phyloP scores from a whole-genome alignment of 2,888 invertebrate genomes.

The Andrena flavipes region DNA sequence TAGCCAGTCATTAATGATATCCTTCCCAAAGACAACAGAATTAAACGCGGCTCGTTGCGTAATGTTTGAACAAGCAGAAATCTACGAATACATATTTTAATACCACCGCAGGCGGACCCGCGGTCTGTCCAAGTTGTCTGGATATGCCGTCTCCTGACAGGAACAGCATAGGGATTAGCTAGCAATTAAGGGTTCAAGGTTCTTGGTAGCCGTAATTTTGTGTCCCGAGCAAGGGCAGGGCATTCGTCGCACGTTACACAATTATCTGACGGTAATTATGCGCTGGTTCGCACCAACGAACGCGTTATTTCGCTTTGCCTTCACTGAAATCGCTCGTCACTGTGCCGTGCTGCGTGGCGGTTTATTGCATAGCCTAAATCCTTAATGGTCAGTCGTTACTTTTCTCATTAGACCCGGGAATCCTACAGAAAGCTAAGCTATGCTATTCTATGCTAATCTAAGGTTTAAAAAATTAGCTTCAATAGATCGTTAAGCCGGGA shows the following conservation, averaged over 20 bases:
- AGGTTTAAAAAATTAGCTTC: too few species aligned
- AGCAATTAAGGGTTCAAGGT: constrained; percentile 55
- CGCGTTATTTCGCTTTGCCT: background rate
- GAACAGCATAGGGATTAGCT: constrained; percentile 52
- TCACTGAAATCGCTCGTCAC: background rate
- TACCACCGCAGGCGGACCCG: background rate
- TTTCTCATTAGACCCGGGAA: too few species aligned
- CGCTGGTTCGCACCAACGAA: constrained; percentile 12
- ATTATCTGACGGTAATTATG: constrained; percentile 34
- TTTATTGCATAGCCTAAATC: background rate
- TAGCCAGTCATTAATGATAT: background rate
- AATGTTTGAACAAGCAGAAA: constrained; percentile 23
- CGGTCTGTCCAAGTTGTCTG: constrained; percentile 2
- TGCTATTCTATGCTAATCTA: too few species aligned
- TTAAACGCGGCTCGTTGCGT: constrained; percentile 9
- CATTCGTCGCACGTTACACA: constrained; percentile 30
- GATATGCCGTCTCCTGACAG: constrained; percentile 26
- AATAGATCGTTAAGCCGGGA: too few species aligned
- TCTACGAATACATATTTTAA: background rate
- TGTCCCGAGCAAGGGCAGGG: constrained; percentile 33
- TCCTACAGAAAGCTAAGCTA: too few species aligned
- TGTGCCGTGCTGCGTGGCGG: background rate
- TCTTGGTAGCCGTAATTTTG: constrained; percentile 9
- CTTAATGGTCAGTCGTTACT: background rate
- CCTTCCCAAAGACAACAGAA: background rate